Evolutionary conservation across 2,797 vertebrate species (phyloP).

Genomic region (Mormyrops boulengeri): DNA sequence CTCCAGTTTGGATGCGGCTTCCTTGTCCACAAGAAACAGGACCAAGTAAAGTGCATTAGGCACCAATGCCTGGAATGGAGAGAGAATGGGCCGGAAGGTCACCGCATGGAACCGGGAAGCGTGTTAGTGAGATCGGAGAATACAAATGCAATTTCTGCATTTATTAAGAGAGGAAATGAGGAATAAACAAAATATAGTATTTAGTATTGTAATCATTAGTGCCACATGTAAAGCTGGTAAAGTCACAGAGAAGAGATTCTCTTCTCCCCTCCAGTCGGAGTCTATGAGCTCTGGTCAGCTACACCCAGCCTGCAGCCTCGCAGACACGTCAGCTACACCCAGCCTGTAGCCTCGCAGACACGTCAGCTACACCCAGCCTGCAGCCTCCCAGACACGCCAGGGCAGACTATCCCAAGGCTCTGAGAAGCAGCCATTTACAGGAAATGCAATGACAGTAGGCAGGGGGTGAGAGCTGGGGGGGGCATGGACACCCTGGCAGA

Average conservation of each 20-base stretch:
- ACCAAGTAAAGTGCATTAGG: slow-evolving; percentile 70
- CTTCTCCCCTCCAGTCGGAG: slow-evolving; percentile 31
- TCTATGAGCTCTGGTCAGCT: slow-evolving; percentile 33
- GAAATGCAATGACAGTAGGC: slow-evolving; percentile 35
- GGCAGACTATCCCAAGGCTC: slow-evolving; percentile 25
- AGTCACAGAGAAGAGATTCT: background rate
- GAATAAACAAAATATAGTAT: background rate
- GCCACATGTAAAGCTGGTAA: background rate
- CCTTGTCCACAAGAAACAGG: slow-evolving; percentile 71
- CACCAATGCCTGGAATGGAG: slow-evolving; percentile 50
- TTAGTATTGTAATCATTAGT: background rate
- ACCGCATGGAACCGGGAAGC: background rate
- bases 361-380: slow-evolving; percentile 44
- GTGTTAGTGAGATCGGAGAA: background rate
- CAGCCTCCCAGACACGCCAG: slow-evolving; percentile 47
- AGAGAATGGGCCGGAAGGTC: background rate
- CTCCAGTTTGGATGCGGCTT: slow-evolving; percentile 60
- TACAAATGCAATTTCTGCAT: background rate
- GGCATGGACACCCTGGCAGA: background rate
- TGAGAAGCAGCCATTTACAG: slow-evolving; percentile 43
- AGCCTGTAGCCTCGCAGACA: slow-evolving; percentile 44
- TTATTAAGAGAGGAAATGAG: background rate
- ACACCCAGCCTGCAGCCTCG: slow-evolving; percentile 37
- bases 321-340: no score
- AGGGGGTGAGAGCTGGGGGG: background rate